A percentile compares a stretch with the other conserved stretches of the same genome.
These are phyloP conservation scores for Calyptomena viridis DNA, from an alignment of 2,113 vertebrate genomes.

Conservation along the genomic window DNA sequence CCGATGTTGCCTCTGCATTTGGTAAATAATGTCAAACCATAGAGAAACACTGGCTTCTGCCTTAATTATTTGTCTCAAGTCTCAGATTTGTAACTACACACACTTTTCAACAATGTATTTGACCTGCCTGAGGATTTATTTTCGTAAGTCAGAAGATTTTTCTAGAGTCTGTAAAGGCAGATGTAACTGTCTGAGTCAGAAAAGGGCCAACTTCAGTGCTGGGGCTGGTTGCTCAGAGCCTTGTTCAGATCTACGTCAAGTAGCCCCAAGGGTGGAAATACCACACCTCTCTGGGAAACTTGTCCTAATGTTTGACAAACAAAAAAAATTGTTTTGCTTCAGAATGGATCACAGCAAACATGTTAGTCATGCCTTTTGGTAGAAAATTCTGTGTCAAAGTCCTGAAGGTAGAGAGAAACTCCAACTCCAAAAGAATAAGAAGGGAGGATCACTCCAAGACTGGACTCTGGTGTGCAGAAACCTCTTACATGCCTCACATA, in stretches of 20 bases:
- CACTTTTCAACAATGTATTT: neutral
- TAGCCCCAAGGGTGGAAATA: neutral
- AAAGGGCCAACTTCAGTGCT: neutral
- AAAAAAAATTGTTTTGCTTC: neutral
- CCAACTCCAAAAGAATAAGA: neutral
- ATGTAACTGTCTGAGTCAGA: neutral
- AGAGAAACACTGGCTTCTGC: neutral
- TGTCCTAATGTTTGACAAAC: neutral
- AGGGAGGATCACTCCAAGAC: neutral
- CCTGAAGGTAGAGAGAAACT: neutral
- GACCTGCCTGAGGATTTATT: neutral
- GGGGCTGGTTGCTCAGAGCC: neutral
- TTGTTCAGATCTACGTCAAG: neutral
- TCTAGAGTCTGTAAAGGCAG: neutral
- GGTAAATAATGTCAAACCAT: neutral
- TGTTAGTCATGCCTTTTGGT: neutral
- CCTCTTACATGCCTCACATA: neutral
- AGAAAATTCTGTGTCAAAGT: neutral
- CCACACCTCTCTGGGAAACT: neutral
- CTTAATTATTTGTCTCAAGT: neutral
- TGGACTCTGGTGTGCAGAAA: neutral
- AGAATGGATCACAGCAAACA: neutral
- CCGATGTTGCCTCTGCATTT: neutral
- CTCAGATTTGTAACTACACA: neutral
- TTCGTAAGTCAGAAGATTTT: neutral